Percentiles rank a stretch among this genome's conserved stretches.
Evolutionary conservation across 2,113 vertebrate species (phyloP).

Genomic region (Cyanoramphus novaezelandiae): DNA sequence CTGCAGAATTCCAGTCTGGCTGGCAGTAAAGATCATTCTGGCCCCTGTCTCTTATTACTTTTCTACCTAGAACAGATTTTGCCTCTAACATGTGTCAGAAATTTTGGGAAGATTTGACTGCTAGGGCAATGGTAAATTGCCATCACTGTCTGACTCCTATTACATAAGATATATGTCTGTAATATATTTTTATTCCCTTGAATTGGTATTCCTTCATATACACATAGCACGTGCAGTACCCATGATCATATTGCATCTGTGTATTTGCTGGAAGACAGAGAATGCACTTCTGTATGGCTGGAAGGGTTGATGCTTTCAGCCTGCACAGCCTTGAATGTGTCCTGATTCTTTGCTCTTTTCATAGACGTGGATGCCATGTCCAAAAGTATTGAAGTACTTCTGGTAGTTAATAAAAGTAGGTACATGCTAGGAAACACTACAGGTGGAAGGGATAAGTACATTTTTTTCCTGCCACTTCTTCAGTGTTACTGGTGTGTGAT

Average conservation of each 20-base stretch:
- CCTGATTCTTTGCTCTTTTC: neutral
- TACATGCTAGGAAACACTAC: neutral
- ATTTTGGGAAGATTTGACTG: neutral
- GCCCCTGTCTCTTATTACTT: neutral
- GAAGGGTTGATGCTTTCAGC: neutral
- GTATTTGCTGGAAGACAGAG: neutral
- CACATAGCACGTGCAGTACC: neutral
- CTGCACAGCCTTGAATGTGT: neutral
- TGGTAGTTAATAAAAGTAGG: neutral
- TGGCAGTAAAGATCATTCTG: constrained; percentile 28
- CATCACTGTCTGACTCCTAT: neutral
- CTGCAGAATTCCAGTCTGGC: constrained; percentile 32
- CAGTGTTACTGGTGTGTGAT: constrained; percentile 1
- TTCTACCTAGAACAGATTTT: neutral
- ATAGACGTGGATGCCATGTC: neutral
- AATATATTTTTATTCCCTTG: neutral
- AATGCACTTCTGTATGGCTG: neutral
- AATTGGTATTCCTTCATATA: neutral
- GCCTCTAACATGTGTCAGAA: neutral
- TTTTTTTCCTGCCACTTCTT: neutral
- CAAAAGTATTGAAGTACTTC: neutral
- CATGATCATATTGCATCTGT: neutral
- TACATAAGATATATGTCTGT: neutral
- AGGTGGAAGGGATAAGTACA: neutral
- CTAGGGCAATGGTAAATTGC: neutral